A percentile compares a stretch with the other conserved stretches of the same genome.
phyloP scores from a whole-genome alignment of 2,113 vertebrate genomes.

The Archocentrus centrarchus region DNA sequence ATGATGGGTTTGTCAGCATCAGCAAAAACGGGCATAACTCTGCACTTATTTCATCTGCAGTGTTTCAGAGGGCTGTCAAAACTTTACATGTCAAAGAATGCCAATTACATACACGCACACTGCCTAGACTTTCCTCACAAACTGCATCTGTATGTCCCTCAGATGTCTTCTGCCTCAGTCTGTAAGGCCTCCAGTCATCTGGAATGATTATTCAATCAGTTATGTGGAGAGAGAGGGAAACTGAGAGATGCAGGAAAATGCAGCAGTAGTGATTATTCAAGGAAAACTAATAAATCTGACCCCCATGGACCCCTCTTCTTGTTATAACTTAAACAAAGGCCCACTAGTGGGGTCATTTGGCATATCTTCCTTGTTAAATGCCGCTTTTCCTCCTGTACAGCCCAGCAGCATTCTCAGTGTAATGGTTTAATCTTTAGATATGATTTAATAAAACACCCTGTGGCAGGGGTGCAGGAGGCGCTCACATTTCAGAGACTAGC shows the following conservation, averaged over 20 bases:
- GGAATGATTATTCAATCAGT: constrained; percentile 15
- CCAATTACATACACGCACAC: background rate
- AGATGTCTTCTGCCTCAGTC: background rate
- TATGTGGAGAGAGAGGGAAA: background rate
- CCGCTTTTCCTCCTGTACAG: constrained; percentile 22
- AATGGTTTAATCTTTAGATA: constrained; percentile 20
- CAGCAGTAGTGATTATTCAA: background rate
- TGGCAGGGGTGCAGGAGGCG: background rate
- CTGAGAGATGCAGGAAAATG: background rate
- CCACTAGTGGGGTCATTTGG: background rate
- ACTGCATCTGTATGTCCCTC: constrained; percentile 7
- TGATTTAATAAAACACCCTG: constrained; percentile 30
- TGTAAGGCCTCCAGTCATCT: constrained; percentile 1
- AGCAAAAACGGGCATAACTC: constrained; percentile 24
- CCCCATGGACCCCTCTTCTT: background rate
- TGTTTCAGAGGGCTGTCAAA: constrained; percentile 28
- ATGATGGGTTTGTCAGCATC: constrained; percentile 39
- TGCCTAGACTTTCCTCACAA: background rate
- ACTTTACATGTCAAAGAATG: constrained; percentile 19
- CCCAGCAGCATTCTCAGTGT: constrained; percentile 12
- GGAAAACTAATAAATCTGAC: background rate
- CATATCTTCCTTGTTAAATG: constrained; percentile 30
- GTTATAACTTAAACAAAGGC: constrained; percentile 3
- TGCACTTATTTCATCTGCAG: constrained; percentile 20
- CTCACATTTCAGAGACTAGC: background rate